Conservation (phyloP, 2,888 invertebrate genomes). For the Pasiphila rectangulata region DNA sequence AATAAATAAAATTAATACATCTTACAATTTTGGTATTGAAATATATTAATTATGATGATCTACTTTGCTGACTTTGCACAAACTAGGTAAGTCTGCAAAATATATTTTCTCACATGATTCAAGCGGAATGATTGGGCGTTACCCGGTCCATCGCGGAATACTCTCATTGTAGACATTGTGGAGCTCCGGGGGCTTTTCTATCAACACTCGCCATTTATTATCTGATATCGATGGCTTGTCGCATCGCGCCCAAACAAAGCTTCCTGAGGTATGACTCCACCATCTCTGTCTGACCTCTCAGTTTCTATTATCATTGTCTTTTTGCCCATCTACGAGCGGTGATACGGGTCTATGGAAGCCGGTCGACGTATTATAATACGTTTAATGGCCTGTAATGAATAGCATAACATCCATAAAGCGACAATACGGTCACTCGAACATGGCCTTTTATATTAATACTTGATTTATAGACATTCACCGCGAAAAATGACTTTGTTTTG, state of each 20-base stretch:
- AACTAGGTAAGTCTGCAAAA: constrained; percentile 1
- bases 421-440: constrained; percentile 77
- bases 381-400: constrained; percentile 81
- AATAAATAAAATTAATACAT: too few relatives aligned
- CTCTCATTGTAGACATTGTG: constrained; percentile 23
- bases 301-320: constrained; percentile 48
- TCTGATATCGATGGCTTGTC: constrained; percentile 74
- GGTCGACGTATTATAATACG: constrained; percentile 71
- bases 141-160: constrained; percentile 27
- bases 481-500: constrained; percentile 69
- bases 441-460: constrained; percentile 73
- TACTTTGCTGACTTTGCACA: too few relatives aligned
- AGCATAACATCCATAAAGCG: constrained; percentile 79
- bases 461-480: constrained; percentile 72
- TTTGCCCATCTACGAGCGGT: constrained; percentile 28
- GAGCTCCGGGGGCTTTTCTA: constrained; percentile 47
- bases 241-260: constrained; percentile 75
- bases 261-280: constrained; percentile 64
- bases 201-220: constrained; percentile 74
- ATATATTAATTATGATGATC: too few relatives aligned
- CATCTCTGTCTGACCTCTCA: constrained; percentile 48
- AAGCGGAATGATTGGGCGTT: constrained; percentile 17
- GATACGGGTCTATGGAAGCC: constrained; percentile 41
- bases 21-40: too few relatives aligned
- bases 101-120: constrained; percentile 30